Evolutionary conservation across 2,888 invertebrate species (phyloP), one percentile per base, ranked within the genome.

Genomic region (Tenthredo livida): DNA sequence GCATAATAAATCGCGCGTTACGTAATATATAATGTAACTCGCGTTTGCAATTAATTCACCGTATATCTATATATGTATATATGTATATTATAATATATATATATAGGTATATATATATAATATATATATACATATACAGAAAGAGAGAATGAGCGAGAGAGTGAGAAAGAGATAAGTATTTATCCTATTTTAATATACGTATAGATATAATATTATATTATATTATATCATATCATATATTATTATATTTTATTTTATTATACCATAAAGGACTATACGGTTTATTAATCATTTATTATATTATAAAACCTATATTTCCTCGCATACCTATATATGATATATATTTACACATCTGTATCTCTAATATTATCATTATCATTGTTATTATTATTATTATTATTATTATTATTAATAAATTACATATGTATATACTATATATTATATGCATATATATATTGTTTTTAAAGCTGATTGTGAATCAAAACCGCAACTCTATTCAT

Each of bases 321-420:
- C 47, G 12, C 12, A 47, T 43, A 43, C 0, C 7, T 43, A 43
- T 43, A 43, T 43, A 43, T 43, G 43, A 43, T 43, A 43, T 43
- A 43, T 43, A 43, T 43, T 12, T 43, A 43, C 43, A 43, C 43
- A 43, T 12, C 43, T 43, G 12, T 15, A 47, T 15, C 47, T 47
- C 47, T 47, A 15, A 12, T 47, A 47, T 47, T 47, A 47, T 47
- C 15, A 47, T 47, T 3, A 47, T 47, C 15, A 21, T 80, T 67
- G 9, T 80, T 67, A 72, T 80, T 85, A 83, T 80, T 37, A 70
- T 87, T 90, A 91, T 92, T 91, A 90, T 90, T 84, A 87, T 77
- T 84, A 84, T 61, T 72, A 82, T 85, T 83, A 85, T 67, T 75
- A 78, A 25, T 43, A 72, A 43, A 25, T 40, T 72, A 21, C 43